Evolutionary conservation across 1,140 invertebrate genomes (phyloP).

Genomic region (Nomia melanderi): DNA sequence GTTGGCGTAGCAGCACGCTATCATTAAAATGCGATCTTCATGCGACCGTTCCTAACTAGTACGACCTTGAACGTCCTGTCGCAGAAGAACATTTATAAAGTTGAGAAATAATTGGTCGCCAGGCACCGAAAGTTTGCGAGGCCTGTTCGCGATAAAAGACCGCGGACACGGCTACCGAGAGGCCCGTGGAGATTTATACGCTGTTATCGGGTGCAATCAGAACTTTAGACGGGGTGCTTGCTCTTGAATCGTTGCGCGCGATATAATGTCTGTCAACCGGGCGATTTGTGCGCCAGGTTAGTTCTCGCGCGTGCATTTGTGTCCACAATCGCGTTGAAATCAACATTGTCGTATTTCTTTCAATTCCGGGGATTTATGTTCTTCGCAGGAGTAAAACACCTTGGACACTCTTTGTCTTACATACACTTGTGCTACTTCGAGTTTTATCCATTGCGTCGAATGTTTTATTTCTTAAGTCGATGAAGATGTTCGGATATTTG

Average conservation of each 20-base stretch:
- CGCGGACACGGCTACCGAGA: neutral
- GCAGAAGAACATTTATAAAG: neutral
- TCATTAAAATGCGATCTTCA: slow-evolving; percentile 57
- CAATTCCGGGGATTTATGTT: neutral
- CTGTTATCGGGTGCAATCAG: neutral
- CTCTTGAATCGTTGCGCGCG: neutral
- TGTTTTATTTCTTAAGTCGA: no score
- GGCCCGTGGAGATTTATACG: neutral
- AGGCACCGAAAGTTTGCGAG: neutral
- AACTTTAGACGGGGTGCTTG: neutral
- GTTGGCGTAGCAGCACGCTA: slow-evolving; percentile 23
- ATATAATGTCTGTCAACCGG: neutral
- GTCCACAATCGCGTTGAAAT: neutral
- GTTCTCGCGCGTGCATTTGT: neutral
- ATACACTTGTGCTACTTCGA: no score
- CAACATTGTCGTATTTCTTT: neutral
- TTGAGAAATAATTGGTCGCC: neutral
- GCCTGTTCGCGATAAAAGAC: slow-evolving; percentile 1
- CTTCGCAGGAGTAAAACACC: no score
- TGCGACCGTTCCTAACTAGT: neutral
- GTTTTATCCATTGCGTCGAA: no score
- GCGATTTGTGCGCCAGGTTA: neutral
- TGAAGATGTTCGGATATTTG: no score
- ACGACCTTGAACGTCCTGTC: slow-evolving; percentile 46
- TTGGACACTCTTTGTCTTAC: no score